Conservation (phyloP, 2,888 invertebrate species). For the Sinhomidia bicolor region DNA sequence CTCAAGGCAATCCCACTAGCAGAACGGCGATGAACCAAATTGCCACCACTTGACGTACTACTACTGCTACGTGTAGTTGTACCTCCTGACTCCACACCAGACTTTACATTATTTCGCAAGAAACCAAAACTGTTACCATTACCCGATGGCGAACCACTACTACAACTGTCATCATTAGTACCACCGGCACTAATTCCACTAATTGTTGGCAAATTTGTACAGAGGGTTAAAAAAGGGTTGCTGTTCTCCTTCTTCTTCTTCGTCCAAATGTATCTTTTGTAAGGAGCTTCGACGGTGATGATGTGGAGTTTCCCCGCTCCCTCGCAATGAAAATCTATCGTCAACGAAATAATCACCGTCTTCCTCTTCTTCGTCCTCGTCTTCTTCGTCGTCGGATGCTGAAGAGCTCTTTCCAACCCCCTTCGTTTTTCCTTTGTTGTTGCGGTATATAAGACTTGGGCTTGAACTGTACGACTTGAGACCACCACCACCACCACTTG, state of each 20-base stretch:
- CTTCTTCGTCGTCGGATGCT: slow-evolving; percentile 43
- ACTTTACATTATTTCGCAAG: slow-evolving; percentile 60
- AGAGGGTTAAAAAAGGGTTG: slow-evolving; percentile 74
- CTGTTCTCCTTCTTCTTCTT: slow-evolving; percentile 35
- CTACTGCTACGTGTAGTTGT: neutral
- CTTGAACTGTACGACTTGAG: slow-evolving; percentile 77
- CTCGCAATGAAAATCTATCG: neutral
- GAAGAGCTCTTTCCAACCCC: slow-evolving; percentile 54
- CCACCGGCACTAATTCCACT: slow-evolving; percentile 33
- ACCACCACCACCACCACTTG: slow-evolving; percentile 64
- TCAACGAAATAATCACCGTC: slow-evolving; percentile 67
- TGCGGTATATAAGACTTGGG: slow-evolving; percentile 73
- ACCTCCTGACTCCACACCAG: slow-evolving; percentile 1
- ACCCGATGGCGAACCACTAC: slow-evolving; percentile 6
- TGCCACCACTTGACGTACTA: slow-evolving; percentile 2
- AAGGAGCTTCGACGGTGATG: slow-evolving; percentile 65
- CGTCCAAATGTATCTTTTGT: slow-evolving; percentile 66
- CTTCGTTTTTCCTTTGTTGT: slow-evolving; percentile 58
- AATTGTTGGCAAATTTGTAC: slow-evolving; percentile 61
- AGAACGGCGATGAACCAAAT: slow-evolving; percentile 40
- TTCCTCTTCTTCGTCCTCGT: slow-evolving; percentile 66
- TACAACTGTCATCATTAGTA: slow-evolving; percentile 37
- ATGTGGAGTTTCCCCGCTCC: slow-evolving; percentile 44
- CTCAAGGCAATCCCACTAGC: slow-evolving; percentile 65
- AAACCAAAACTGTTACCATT: slow-evolving; percentile 40